Base-by-base conservation (phyloP, 1,140 invertebrate genomes). In the Temnothorax curvispinosus region DNA sequence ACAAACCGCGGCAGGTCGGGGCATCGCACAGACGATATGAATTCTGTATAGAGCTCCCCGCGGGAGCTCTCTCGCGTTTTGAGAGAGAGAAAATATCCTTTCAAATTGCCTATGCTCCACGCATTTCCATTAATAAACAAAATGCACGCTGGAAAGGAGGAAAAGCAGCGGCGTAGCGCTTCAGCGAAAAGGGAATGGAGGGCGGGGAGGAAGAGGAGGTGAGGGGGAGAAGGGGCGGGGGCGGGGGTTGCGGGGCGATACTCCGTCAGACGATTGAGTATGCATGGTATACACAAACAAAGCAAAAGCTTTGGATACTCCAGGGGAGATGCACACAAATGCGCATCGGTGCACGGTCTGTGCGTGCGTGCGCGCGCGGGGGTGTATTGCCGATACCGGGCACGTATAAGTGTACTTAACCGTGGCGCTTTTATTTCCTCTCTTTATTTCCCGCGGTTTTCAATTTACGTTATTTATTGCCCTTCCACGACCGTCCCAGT, bases 401-500 rank as follows among this genome's bases (percentile, higher is more conserved):
- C 65, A 71, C 64, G 50, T 84, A 75, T 84, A 74, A 84, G 80
- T 84, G 69, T 75, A 84, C 80, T 84, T 84, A 84, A 84, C 80
- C 41, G 69, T 65, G 47, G 18, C 62, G 47, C 64, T 86, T 86
- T 86, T 81, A 69, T 86, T 86, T 81, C 65, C 62, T 78, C n/a
- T 82, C 54, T 86, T 67, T 86, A 69, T 80, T 86, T 86, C 76
- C 76, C 85, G 74, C 85, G 58, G 54, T 88, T 69, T 86, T 86
- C 80, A 71, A 74, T 86, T 86, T 88, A 67, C 58, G 60, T 77
- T 87, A 64, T 87, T 77, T 88, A 56, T 87, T 72, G 67, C 67
- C 18, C 89, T 27, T 91, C 60, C 95, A 95, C 92, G 93, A 96
- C 64, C 92, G 90, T 85, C 90, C 96, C 96, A 52, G 94, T 95